Evolutionary conservation across 2,888 invertebrate species (phyloP), one percentile per base, ranked within the genome.

Genomic region (Stenichneumon culpator): DNA sequence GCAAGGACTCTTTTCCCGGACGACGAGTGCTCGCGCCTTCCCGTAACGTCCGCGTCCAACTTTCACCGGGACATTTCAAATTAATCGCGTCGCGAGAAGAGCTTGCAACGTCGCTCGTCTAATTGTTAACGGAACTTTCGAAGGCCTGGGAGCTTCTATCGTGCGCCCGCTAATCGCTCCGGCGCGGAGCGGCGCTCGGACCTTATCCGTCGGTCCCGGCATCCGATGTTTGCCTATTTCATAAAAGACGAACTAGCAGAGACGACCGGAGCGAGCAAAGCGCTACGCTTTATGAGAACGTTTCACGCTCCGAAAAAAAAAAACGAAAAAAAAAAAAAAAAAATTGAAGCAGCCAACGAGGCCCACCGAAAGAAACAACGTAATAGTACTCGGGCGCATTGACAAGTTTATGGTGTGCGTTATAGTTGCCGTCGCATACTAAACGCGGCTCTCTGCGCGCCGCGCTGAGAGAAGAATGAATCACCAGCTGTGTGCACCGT

Each of bases 381-480:
- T 52, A 72, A 80, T 77, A 78, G 63, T 72, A 73, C 44, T 57
- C 67, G 57, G 52, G 69, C 67, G 84, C 81, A 81, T 81, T 81
- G 84, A 84, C 84, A 78, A 84, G 68, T 84, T 84, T 81, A 84
- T 69, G 78, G 72, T 44, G 73, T 19, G 84, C n/a, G 73, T 78
- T 78, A 69, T 73, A 73, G 63, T 78, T 72, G 67, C 81, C 54
- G 50, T 72, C 19, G 74, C 32, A 36, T 50, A 75, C 74, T 74
- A 50, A 52, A 67, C 63, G 50, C 22, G 5, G 60, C 32, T 50
- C 44, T 60, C 60, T 28, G 22, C 14, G 28, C 60, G 25, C 60
- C 7, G 28, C 16, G 60, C 54, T 25, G 60, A 25, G 47, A 63
- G 39, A 73, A 67, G 81, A 75, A 68, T 75, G 81, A 81, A 69